Percentiles rank a stretch among this genome's conserved stretches.
phyloP scores from a whole-genome alignment of 53 echinoderm and acorn worm species.

The Stichopus horrens region DNA sequence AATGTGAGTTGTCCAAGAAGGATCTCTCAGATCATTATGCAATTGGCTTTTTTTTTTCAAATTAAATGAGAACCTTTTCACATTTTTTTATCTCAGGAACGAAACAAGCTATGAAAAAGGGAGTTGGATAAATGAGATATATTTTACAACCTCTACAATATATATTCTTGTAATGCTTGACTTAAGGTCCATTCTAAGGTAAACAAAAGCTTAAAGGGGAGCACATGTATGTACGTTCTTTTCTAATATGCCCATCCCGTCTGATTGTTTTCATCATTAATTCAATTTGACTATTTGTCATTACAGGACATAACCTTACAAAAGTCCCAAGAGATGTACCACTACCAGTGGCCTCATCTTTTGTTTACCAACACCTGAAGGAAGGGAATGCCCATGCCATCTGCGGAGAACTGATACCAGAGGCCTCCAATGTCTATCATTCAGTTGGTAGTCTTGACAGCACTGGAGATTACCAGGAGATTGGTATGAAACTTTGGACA shows the following conservation, averaged over 20 bases:
- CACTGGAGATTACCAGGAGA: not conserved
- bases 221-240: not conserved
- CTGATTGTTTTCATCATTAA: not conserved
- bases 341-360: not conserved
- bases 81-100: too few relatives aligned
- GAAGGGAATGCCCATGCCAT: not conserved
- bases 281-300: not conserved
- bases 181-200: too few relatives aligned
- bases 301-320: not conserved
- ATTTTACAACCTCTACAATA: too few relatives aligned
- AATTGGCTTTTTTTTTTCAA: too few relatives aligned
- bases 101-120: too few relatives aligned
- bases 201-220: too few relatives aligned
- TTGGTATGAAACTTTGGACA: conserved; percentile 9
- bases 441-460: not conserved
- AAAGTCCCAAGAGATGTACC: not conserved
- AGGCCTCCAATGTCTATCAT: not conserved
- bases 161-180: too few relatives aligned
- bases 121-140: too few relatives aligned
- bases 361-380: conserved; percentile 1
- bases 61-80: too few relatives aligned
- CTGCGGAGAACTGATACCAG: conserved; percentile 1
- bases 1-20: too few relatives aligned
- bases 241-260: not conserved
- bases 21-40: too few relatives aligned